A percentile compares a stretch with the other conserved stretches of the same genome.
Evolutionary conservation across 2,797 vertebrate genomes (phyloP).

Genomic region (Periparus ater): DNA sequence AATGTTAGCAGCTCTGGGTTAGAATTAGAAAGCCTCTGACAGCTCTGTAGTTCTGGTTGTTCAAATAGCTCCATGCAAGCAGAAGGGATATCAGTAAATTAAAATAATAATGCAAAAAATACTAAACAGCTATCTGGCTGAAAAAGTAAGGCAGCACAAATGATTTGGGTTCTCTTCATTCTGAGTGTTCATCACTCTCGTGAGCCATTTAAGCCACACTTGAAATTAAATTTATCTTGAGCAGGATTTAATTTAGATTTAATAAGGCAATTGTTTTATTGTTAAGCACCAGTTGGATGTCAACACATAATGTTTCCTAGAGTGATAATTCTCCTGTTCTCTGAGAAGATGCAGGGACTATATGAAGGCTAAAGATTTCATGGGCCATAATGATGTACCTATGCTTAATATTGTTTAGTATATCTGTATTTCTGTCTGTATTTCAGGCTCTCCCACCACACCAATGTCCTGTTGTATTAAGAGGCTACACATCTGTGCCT

Average conservation of each 20-base stretch:
- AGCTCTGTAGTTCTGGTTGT: constrained; percentile 29
- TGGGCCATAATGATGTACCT: background rate
- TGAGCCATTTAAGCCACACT: constrained; percentile 43
- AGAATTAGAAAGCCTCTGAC: constrained; percentile 19
- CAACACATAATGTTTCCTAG: constrained; percentile 25
- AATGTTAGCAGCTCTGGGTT: constrained; percentile 7
- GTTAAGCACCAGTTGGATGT: constrained; percentile 47
- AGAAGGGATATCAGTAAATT: constrained; percentile 1
- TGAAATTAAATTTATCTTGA: constrained; percentile 60
- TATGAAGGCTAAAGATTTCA: background rate
- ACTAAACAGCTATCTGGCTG: constrained; percentile 27
- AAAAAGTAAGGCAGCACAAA: constrained; percentile 30
- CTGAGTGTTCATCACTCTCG: constrained; percentile 43
- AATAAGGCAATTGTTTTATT: constrained; percentile 64
- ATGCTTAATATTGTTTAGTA: background rate
- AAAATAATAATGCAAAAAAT: constrained; percentile 38
- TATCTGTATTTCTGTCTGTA: background rate
- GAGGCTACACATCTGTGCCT: background rate
- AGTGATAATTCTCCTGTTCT: constrained; percentile 1
- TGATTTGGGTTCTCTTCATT: background rate
- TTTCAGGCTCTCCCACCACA: background rate
- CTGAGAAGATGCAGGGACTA: background rate
- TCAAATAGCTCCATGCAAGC: background rate
- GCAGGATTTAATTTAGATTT: constrained; percentile 60
- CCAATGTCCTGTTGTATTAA: background rate